phyloP scores from a whole-genome alignment of 2,888 invertebrate genomes.

The Acanthosepion esculentum region DNA sequence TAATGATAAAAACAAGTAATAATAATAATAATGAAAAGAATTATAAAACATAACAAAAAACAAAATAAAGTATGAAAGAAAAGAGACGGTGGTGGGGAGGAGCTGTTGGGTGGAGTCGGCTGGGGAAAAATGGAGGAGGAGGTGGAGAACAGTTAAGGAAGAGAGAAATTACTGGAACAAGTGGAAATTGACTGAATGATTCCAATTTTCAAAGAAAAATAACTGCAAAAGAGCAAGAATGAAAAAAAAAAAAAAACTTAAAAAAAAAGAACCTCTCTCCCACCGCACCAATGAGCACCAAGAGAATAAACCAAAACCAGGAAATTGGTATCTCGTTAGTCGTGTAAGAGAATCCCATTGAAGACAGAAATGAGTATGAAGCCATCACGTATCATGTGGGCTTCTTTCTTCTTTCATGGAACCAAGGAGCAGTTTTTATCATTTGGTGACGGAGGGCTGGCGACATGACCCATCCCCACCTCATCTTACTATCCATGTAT shows the following conservation, averaged over 20 bases:
- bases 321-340: slow-evolving; percentile 33
- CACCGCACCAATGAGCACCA: neutral
- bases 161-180: neutral
- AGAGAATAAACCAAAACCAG: slow-evolving; percentile 7
- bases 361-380: neutral
- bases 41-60: neutral
- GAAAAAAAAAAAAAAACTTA: neutral
- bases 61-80: neutral
- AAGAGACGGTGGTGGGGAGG: neutral
- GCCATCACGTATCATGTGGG: neutral
- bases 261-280: neutral
- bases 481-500: neutral
- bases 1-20: neutral
- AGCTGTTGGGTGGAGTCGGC: neutral
- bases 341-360: neutral
- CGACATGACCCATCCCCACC: neutral
- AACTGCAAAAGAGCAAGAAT: neutral
- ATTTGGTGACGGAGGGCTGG: neutral
- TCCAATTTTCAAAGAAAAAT: neutral
- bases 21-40: no score
- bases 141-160: neutral
- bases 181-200: neutral
- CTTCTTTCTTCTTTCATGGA: neutral
- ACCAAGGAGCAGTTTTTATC: neutral
- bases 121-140: neutral